Percentiles rank a stretch among this genome's conserved stretches.
Conservation (phyloP, 2,113 vertebrate species). For the Chionis minor region DNA sequence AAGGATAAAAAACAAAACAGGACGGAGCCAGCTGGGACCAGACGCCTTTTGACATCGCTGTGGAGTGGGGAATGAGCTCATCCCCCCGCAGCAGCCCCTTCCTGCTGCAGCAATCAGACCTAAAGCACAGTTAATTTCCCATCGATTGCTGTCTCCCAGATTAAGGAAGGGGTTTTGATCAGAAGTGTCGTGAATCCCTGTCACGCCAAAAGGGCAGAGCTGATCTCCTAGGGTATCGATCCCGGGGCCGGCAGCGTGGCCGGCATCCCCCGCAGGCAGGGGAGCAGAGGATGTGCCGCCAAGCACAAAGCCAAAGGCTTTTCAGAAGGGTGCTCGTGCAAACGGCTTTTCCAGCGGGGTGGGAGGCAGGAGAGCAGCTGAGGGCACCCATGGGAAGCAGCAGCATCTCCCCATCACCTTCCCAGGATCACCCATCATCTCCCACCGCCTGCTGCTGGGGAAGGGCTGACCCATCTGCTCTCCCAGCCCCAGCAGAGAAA, state of each 20-base stretch:
- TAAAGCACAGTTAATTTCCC: conserved; percentile 23
- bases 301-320: neutral
- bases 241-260: rapidly evolving
- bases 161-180: conserved; percentile 16
- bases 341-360: rapidly evolving
- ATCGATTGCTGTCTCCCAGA: conserved; percentile 3
- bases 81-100: neutral
- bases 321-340: neutral
- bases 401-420: neutral
- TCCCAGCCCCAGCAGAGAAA: neutral
- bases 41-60: neutral
- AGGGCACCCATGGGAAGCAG: neutral
- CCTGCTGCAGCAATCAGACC: neutral
- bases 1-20: neutral
- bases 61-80: neutral
- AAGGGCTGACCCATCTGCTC: neutral
- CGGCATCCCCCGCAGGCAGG: neutral
- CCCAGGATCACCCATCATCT: neutral
- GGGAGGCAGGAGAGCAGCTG: rapidly evolving
- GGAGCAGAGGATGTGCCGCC: neutral
- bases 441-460: neutral
- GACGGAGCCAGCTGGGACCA: neutral
- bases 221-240: neutral
- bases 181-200: neutral
- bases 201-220: neutral